Conservation (phyloP, 1,140 invertebrate genomes). For the Nephila pilipes region DNA sequence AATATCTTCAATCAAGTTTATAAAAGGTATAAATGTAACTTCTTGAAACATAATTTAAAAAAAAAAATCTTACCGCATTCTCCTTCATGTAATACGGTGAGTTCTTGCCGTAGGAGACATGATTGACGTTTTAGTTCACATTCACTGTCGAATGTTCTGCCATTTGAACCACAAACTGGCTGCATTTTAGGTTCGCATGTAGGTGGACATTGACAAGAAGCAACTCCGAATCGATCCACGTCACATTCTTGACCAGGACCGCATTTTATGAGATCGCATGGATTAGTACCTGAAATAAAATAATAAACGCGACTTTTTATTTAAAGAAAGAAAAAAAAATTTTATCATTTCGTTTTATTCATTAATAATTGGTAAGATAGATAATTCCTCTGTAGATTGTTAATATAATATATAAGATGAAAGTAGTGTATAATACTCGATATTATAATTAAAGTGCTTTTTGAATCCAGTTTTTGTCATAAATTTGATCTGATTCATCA, state of each 20-base stretch:
- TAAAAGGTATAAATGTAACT: too few relatives aligned
- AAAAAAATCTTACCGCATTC: constrained; percentile 85
- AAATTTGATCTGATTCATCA: too few relatives aligned
- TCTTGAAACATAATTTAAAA: not conserved
- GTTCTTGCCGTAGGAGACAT: constrained; percentile 86
- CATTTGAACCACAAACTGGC: constrained; percentile 86
- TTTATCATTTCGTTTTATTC: too few relatives aligned
- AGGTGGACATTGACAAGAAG: constrained; percentile 88
- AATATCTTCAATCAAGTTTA: too few relatives aligned
- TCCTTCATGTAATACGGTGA: constrained; percentile 88
- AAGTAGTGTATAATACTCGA: too few relatives aligned
- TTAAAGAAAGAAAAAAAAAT: too few relatives aligned
- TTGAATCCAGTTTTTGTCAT: too few relatives aligned
- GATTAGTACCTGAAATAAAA: constrained; percentile 87
- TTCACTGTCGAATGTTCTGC: constrained; percentile 86
- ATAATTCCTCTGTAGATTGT: too few relatives aligned
- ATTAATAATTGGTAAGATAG: too few relatives aligned
- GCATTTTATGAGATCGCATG: constrained; percentile 89
- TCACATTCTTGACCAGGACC: constrained; percentile 88
- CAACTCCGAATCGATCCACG: constrained; percentile 90
- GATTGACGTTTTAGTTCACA: constrained; percentile 87
- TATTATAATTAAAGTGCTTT: too few relatives aligned
- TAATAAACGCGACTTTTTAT: not conserved
- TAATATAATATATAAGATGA: too few relatives aligned
- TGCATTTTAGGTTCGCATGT: constrained; percentile 88